These are phyloP conservation scores for Neogobius melanostomus DNA, from an alignment of 2,113 vertebrate genomes.

Conservation along the genomic window DNA sequence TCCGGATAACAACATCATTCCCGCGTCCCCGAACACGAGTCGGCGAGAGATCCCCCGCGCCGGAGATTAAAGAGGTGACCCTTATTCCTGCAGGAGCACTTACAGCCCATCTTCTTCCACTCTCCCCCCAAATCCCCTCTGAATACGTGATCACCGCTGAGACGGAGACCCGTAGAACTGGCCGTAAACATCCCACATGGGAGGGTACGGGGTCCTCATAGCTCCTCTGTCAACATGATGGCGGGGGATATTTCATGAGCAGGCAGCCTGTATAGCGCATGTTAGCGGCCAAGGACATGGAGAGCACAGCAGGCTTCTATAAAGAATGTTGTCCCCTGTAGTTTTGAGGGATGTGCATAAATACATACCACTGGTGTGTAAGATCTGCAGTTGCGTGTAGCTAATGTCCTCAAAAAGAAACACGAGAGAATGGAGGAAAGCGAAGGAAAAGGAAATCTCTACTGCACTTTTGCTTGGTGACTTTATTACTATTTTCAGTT, in stretches of 20 bases:
- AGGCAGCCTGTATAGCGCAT: constrained; percentile 50
- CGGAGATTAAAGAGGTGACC: constrained; percentile 70
- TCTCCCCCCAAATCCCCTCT: constrained; percentile 50
- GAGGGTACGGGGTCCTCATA: constrained; percentile 18
- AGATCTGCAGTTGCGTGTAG: too few species aligned
- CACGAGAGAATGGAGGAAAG: too few species aligned
- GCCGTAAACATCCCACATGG: constrained; percentile 62
- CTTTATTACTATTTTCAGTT: too few species aligned
- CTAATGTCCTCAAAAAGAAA: too few species aligned
- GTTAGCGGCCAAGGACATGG: constrained; percentile 58
- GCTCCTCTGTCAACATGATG: constrained; percentile 62
- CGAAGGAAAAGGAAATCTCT: too few species aligned
- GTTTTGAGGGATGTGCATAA: constrained; percentile 14
- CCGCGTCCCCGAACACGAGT: constrained; percentile 21
- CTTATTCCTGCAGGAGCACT: constrained; percentile 66
- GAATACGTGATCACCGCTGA: constrained; percentile 66
- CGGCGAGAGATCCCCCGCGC: constrained; percentile 39
- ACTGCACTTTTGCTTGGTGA: too few species aligned
- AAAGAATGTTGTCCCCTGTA: constrained; percentile 26
- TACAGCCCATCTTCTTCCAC: constrained; percentile 32
- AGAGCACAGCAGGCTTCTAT: constrained; percentile 21
- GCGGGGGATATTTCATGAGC: constrained; percentile 64
- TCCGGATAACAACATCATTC: constrained; percentile 29
- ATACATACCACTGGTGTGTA: constrained; percentile 1
- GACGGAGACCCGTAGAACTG: constrained; percentile 47